Base-by-base conservation (phyloP, 1,140 invertebrate species). In the Diploscapter pachys region DNA sequence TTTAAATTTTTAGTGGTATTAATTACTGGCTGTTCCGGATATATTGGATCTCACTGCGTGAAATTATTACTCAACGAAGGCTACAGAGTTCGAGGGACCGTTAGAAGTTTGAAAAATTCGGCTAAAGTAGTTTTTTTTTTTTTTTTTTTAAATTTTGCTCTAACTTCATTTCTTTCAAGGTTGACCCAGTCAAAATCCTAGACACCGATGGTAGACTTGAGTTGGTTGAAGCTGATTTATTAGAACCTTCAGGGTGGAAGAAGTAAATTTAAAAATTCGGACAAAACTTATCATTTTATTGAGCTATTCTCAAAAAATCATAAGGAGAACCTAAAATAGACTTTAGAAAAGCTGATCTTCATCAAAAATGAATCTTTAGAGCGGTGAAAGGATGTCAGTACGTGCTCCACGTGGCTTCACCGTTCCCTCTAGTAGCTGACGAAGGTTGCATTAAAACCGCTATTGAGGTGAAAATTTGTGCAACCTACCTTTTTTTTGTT, bases 1-100 rank as follows among this genome's bases (percentile, higher is more conserved):
- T 31, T 31, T 64, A n/a, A 52, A 52, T 48, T 81, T 80, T 72
- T 69, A 89, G 87, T 83, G 72, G 88, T 90, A 57, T 81, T 90
- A 55, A 89, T 90, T 9, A 90, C 89, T 4, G 89, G 90, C 63
- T 89, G 88, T 4, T 86, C 88, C 5, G 90, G 89, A 48, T 90
- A 85, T 83, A 86, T 90, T 59, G 89, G 87, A 52, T 82, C 87
- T 31, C 89, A 90, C 78, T 86, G 89, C 55, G 86, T 89, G 49
- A 86, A 89, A 79, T 86, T 88, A 74, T 81, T 90, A 50, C 86
- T 89, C 63, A 85, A 88, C 72, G 80, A 85, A 49, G 89, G 88
- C 1, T 89, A 89, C 78, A 78, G 81, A 57, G 89, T 90, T 4
- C 76, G 89, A 50, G 89, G 88, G 6, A 89, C 89, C 3, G 88